Evolutionary conservation across 2,888 invertebrate species (phyloP), one percentile per base, ranked within the genome.

Genomic region (Leucophora obtusa): DNA sequence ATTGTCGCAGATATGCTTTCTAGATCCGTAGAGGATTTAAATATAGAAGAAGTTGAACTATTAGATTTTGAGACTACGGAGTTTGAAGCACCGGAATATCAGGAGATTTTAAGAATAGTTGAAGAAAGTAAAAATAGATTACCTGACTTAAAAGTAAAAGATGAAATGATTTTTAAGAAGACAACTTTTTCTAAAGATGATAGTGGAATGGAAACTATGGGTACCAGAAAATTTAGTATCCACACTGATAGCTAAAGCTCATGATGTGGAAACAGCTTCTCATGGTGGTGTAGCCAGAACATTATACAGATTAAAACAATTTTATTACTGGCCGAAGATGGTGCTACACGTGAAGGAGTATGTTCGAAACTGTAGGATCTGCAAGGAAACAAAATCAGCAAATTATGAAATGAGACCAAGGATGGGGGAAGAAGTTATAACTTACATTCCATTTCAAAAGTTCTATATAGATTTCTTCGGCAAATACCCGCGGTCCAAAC

Each of bases 141-240:
- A 56, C 86, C 59, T 83, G 85, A 11, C 35, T 83, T 21, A 84
- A 75, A 69, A 47, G 35, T 17, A 5, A 65, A 33, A 10, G 43
- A 50, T 63, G 43, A 53, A 8, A 60, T 51, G 21, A 15, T 74
- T n/a, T 73, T 15, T 66, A 73, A 66, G 9, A 21, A 50, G 7
- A 43, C 21, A 2, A 15, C 11, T 43, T 54, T 35, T 6, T 51
- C 53, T 1, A 3, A 1, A 24, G 21, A 17, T 1, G 65, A 58
- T 10, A 35, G 35, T 7, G 35, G 35, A 4, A 35, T 35, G 63
- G 76, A 63, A 65, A 38, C 9, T 63, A 11, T 76, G 63, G 63
- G 47, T 56, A 15, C 70, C 70, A 3, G 58, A 28, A 11, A 54
- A 15, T 10, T 50, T 70, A 14, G 47, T 21, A 1, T 35, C 56